phyloP scores from a whole-genome alignment of 2,888 invertebrate species.

The Stenurella melanura region DNA sequence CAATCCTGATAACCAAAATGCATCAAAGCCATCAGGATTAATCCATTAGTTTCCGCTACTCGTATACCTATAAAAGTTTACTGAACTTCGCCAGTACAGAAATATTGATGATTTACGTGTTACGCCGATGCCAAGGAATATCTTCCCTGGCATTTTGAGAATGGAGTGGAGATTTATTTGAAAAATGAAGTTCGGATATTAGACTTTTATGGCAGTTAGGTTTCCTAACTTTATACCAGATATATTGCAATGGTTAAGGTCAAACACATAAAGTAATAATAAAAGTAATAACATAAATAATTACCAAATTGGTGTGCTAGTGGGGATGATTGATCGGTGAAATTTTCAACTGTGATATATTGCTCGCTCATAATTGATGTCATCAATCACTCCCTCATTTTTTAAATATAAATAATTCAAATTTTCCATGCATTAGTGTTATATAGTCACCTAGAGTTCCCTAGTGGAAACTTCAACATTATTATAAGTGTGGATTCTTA shows the following conservation, averaged over 20 bases:
- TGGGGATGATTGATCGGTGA: neutral
- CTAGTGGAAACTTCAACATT: no score
- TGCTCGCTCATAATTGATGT: neutral
- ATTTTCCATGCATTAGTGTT: no score
- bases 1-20: constrained; percentile 19
- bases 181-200: constrained; percentile 36
- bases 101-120: constrained; percentile 42
- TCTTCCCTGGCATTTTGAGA: constrained; percentile 23
- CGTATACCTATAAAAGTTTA: constrained; percentile 32
- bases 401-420: no score
- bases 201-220: constrained; percentile 42
- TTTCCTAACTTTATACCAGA: constrained; percentile 34
- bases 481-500: no score
- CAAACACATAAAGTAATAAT: neutral
- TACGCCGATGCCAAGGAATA: constrained; percentile 34
- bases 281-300: constrained; percentile 6
- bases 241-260: constrained; percentile 22
- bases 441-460: no score
- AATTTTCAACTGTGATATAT: neutral
- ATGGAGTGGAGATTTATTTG: constrained; percentile 31
- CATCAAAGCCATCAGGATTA: constrained; percentile 19
- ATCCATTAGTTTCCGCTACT: constrained; percentile 26
- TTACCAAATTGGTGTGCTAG: neutral
- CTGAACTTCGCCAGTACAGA: constrained; percentile 31
- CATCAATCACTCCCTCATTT: no score